Base-by-base conservation (phyloP, 2,797 vertebrate species). In the Sylvilagus floridanus region DNA sequence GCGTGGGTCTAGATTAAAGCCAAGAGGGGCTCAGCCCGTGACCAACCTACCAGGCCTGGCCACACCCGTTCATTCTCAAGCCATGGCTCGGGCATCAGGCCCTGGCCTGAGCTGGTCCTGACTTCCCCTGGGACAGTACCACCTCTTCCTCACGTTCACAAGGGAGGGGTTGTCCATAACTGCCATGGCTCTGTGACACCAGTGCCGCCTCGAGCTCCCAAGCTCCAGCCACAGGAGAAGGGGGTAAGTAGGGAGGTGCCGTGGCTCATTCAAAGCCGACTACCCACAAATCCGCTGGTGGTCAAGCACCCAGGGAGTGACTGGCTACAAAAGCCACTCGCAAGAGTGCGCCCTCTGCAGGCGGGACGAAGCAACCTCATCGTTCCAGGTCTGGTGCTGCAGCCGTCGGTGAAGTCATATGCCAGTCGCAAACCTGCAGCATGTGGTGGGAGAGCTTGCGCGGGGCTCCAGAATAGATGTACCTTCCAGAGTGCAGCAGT, bases 291-390 rank as follows among this genome's bases (percentile, higher is more conserved):
- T 98, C 98, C 76, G 98, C 98, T 57, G 98, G 98, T 71, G 98
- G 98, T 28, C 98, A 99, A 97, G 98, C 98, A 71, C 98, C 98
- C 88, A 98, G 98, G 97, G 99, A 99, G 97, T 98, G 99, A 96
- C 98, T 98, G 86, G 98, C 98, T 52, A 98, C 98, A 84, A 99
- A 99, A 97, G 98, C 98, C 54, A 98, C 98, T 79, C 98, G 98
- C 88, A 99, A 99, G 98, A 98, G 98, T 87, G 98, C 98, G 97
- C 98, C 98, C 96, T 98, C 98, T 94, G 99, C 98, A 28, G 98
- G 98, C 72, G 98, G 98, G 96, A 98, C 98, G 96, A 99, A 99
- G 98, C 99, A 99, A 86, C 98, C 98, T 85, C 98, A 98, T 78
- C 98, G 98, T 87, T 98, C 99, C 98, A 98, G 98, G 98, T 98